Evolutionary conservation across 2,888 invertebrate species (phyloP).

Genomic region (Folsomia manolachei): DNA sequence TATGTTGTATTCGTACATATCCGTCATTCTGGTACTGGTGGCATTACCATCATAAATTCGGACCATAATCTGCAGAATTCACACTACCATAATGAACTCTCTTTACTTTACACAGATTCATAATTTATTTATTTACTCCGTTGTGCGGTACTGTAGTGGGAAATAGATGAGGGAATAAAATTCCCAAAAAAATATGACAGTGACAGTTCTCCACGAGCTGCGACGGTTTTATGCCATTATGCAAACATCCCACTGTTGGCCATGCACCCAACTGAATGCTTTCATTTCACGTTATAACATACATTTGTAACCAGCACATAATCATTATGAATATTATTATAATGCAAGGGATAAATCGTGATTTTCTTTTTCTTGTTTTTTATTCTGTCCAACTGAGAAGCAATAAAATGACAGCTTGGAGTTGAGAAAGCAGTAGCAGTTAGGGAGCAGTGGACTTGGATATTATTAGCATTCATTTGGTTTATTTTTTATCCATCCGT

Average conservation of each 20-base stretch:
- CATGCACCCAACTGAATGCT: neutral
- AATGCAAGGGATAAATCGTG: conserved; percentile 2
- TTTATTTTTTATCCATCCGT: conserved; percentile 27
- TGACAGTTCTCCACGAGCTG: neutral
- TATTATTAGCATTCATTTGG: conserved; percentile 26
- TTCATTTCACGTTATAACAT: neutral
- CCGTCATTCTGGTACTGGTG: neutral
- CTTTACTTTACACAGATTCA: neutral
- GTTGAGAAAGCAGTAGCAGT: neutral
- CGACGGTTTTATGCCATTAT: too few relatives aligned
- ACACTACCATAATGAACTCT: too few relatives aligned
- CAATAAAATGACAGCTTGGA: too few relatives aligned
- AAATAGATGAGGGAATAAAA: neutral
- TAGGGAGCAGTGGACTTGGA: neutral
- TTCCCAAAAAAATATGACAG: neutral
- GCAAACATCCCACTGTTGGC: neutral
- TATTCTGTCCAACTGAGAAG: too few relatives aligned
- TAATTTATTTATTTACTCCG: too few relatives aligned
- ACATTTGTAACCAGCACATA: neutral
- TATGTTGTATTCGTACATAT: neutral
- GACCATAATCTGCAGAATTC: too few relatives aligned
- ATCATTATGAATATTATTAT: neutral
- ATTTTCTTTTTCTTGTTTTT: conserved; percentile 4
- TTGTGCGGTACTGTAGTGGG: neutral
- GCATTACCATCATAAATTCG: too few relatives aligned